phyloP scores from a whole-genome alignment of 1,140 invertebrate species.

The Hypothenemus hampei region DNA sequence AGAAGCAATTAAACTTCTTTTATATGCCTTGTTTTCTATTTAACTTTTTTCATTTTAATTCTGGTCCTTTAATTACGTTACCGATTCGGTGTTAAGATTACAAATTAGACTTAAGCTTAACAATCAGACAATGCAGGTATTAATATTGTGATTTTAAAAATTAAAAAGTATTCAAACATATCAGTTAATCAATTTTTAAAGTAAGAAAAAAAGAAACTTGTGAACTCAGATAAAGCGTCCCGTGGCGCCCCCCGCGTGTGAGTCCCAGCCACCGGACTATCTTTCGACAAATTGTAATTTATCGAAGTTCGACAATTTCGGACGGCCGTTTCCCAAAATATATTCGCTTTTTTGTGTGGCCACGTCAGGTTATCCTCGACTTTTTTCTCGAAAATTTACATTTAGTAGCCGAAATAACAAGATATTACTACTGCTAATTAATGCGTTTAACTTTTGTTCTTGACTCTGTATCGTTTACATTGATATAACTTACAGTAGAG shows the following conservation, averaged over 20 bases:
- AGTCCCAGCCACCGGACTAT: slow-evolving; percentile 35
- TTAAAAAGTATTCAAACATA: not conserved
- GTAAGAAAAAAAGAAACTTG: slow-evolving; percentile 12
- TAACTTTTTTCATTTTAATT: not conserved
- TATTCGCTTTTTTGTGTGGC: slow-evolving; percentile 14
- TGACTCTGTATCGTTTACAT: too few species aligned
- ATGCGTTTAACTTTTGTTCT: too few species aligned
- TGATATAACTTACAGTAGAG: too few species aligned
- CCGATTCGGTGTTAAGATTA: not conserved
- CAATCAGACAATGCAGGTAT: not conserved
- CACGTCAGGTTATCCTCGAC: too few species aligned
- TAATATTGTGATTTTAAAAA: not conserved
- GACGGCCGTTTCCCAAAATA: slow-evolving; percentile 5
- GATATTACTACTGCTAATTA: too few species aligned
- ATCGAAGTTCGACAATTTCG: slow-evolving; percentile 19
- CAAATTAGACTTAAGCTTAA: not conserved
- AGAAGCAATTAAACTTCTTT: slow-evolving; percentile 12
- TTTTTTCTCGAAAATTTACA: too few species aligned
- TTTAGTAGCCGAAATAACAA: too few species aligned
- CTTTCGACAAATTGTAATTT: slow-evolving; percentile 41
- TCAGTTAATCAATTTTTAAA: slow-evolving; percentile 3
- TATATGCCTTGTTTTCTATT: slow-evolving; percentile 11
- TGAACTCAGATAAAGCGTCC: slow-evolving; percentile 30
- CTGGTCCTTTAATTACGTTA: not conserved
- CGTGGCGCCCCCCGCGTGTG: slow-evolving; percentile 29